Percentiles rank a stretch among this genome's conserved stretches.
Evolutionary conservation across 1,140 invertebrate species (phyloP).

Genomic region (Pseudobourletiella spinata): DNA sequence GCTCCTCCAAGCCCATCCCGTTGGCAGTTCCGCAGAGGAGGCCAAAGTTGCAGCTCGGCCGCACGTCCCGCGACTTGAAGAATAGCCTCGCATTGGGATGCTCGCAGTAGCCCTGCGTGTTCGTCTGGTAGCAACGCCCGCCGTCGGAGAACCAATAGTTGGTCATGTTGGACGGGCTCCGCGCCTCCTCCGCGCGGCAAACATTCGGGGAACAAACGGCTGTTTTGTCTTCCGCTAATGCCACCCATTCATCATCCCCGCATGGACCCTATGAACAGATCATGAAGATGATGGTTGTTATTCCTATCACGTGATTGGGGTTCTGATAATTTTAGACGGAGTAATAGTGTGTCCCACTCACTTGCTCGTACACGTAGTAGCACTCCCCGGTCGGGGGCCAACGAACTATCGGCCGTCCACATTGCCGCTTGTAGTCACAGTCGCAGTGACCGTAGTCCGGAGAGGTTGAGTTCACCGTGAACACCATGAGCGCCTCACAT

Average conservation of each 20-base stretch:
- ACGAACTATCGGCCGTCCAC: slow-evolving; percentile 30
- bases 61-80: not conserved
- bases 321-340: not conserved
- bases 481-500: slow-evolving; percentile 14
- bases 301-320: not conserved
- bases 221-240: slow-evolving; percentile 20
- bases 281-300: not conserved
- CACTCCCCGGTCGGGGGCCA: slow-evolving; percentile 26
- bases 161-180: slow-evolving; percentile 6
- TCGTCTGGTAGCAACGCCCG: slow-evolving; percentile 30
- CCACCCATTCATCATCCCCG: slow-evolving; percentile 21
- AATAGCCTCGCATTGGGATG: slow-evolving; percentile 19
- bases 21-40: not conserved
- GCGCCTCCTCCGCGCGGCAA: slow-evolving; percentile 12
- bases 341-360: not conserved
- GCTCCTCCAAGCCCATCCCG: not conserved
- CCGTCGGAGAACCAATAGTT: slow-evolving; percentile 25
- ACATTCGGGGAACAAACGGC: slow-evolving; percentile 24
- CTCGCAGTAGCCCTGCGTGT: slow-evolving; percentile 20
- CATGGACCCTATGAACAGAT: slow-evolving; percentile 24
- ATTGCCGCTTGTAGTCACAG: slow-evolving; percentile 22
- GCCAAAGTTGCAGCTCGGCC: not conserved
- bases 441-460: slow-evolving; percentile 24
- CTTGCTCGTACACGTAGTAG: slow-evolving; percentile 29
- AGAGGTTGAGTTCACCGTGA: not conserved